Base-by-base conservation (phyloP, 2,113 vertebrate species). In the Silurus meridionalis region DNA sequence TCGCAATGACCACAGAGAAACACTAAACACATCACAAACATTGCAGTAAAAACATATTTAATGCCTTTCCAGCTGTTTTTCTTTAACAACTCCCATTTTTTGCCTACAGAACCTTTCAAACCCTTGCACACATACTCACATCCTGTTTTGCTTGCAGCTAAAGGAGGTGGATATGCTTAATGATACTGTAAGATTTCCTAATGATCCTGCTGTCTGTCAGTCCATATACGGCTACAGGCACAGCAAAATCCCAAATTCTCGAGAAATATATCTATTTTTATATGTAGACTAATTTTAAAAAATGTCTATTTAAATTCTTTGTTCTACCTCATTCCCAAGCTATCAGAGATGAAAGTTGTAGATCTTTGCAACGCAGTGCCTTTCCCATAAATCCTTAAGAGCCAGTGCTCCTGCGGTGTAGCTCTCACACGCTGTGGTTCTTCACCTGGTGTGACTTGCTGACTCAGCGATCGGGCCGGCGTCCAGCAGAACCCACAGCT, bases 371-470 rank as follows among this genome's bases (percentile, higher is more conserved):
- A 19, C 48, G 58, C 78, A 46, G 14, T 80, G 17, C 17, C 37
- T 61, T 80, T 80, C 19, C 78, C 57, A 80, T 80, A 80, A 80
- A 80, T 80, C 78, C 78, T 61, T 61, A 25, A 66, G 52, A 83
- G 53, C 28, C 25, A 7, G 53, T 46, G n/a, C 2, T 21, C 71
- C 46, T 21, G 75, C 84, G 48, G 74, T 58, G 74, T 21, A 80
- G 84, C 84, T 80, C 83, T 79, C 79, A 71, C 79, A 53, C 80
- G 9, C 85, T 37, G 60, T 64, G 69, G n/a, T 19, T 50, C 58
- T 81, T 81, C 79, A 88, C 89, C 82, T 89, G 87, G 85, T 80
- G 82, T 74, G 86, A 90, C 87, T 53, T 8, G 64, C 82, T 90
- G 89, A 90, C 82, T 89, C 89, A 89, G 63, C 17, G 6, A 14